Evolutionary conservation across 2,113 vertebrate genomes (phyloP).

Genomic region (Microtus montanus): DNA sequence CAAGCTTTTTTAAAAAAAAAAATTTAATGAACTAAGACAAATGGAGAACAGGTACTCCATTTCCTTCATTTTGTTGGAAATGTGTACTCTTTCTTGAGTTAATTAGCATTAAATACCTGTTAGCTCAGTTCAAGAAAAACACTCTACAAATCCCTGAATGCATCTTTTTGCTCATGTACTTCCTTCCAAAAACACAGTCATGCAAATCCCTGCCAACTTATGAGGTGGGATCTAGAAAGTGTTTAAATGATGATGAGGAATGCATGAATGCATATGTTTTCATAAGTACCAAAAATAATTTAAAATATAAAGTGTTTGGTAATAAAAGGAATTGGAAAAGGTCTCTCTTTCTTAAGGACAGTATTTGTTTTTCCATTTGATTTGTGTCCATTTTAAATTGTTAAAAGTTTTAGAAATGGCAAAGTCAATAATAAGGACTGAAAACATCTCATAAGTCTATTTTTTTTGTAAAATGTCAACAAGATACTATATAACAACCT

Average conservation of each 20-base stretch:
- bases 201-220: constrained; percentile 51
- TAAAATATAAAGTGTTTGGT: constrained; percentile 38
- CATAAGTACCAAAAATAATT: constrained; percentile 41
- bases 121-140: constrained; percentile 65
- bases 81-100: constrained; percentile 2
- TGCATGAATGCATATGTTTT: constrained; percentile 62
- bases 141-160: constrained; percentile 27
- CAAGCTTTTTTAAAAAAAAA: background rate
- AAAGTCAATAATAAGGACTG: background rate
- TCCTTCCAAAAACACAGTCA: constrained; percentile 42
- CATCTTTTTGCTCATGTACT: constrained; percentile 46
- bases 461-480: background rate
- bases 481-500: background rate
- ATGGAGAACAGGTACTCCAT: background rate
- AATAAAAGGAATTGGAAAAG: constrained; percentile 7
- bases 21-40: background rate
- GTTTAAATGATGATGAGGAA: constrained; percentile 54
- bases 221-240: constrained; percentile 21
- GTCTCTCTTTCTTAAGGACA: background rate
- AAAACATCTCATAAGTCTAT: background rate
- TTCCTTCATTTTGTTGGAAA: constrained; percentile 15
- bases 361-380: background rate
- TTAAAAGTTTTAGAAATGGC: background rate
- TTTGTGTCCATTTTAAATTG: background rate
- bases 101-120: constrained; percentile 37